Conservation (phyloP, 1,140 invertebrate species). For the Zaprionus nigranus region DNA sequence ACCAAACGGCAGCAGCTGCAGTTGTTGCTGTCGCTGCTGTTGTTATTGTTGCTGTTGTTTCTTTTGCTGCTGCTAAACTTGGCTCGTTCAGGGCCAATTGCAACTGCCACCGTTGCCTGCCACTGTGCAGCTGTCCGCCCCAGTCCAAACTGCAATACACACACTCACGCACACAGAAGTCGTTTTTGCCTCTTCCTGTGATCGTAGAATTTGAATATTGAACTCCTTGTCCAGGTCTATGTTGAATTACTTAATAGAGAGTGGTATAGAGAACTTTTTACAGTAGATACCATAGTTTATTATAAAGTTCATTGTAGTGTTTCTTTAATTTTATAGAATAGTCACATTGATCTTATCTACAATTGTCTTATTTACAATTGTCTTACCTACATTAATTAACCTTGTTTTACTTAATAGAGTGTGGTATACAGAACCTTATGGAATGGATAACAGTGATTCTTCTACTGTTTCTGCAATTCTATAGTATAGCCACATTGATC, state of each 20-base stretch:
- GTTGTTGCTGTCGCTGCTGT: not conserved
- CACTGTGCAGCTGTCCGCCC: slow-evolving; percentile 69
- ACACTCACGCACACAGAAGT: slow-evolving; percentile 26
- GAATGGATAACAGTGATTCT: too few relatives aligned
- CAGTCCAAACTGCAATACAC: slow-evolving; percentile 37
- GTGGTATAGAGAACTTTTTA: not conserved
- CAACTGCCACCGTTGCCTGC: slow-evolving; percentile 60
- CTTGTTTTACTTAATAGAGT: too few relatives aligned
- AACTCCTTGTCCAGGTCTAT: not conserved
- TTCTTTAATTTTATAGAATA: too few relatives aligned
- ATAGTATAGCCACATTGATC: too few relatives aligned
- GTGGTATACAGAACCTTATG: too few relatives aligned
- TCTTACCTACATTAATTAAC: too few relatives aligned
- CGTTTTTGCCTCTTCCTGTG: not conserved
- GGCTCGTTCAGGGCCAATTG: slow-evolving; percentile 65
- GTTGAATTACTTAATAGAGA: not conserved
- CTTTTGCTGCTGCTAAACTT: slow-evolving; percentile 14
- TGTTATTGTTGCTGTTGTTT: not conserved
- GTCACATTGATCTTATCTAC: too few relatives aligned
- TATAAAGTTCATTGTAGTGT: not conserved
- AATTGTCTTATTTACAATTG: too few relatives aligned
- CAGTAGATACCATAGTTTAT: not conserved
- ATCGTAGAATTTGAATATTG: slow-evolving; percentile 51
- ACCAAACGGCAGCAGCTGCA: slow-evolving; percentile 13
- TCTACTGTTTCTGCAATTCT: too few relatives aligned